Base-by-base conservation (phyloP, 2,888 invertebrate species). In the Drosophila falleni region DNA sequence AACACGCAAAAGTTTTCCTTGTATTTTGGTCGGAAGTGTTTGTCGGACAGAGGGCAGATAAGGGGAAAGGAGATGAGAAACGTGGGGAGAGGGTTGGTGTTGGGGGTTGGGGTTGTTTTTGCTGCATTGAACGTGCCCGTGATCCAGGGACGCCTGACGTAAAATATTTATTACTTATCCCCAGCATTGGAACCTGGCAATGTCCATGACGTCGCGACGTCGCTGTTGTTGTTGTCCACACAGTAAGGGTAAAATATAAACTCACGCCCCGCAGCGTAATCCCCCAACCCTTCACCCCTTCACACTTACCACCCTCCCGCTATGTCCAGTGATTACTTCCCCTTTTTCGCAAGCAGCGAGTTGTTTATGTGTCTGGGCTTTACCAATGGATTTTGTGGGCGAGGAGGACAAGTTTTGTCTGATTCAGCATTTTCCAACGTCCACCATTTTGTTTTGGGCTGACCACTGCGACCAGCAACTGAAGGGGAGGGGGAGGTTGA, bases 141-240 rank as follows among this genome's bases (percentile, higher is more conserved):
- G 76, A 80, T 80, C 80, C 78, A n/a, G 63, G 66, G 56, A 35
- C 68, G 63, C 15, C 71, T 87, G 76, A 81, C 79, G 73, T 81
- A 56, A 85, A 84, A 87, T 84, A 84, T 84, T 87, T 84, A 84
- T 89, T 89, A 87, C 87, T 84, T 87, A 82, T 87, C 75, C 78
- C 42, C 71, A 50, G 47, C 66, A 46, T 64, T 46, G 62, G 60
- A 60, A 70, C 44, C 39, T 58, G 37, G 31, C 35, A 2, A 61
- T 66, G 78, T 65, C 66, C 73, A 61, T 66, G 72, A 33, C 62
- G 76, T 58, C 44, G 51, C 16, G 72, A 33, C 62, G 76, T 58
- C 44, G 51, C 16, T 49, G 55, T 61, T 42, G 39, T 53, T 58
- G 70, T 35, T 69, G n/a, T n/a, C n/a, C 74, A 60, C 47, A 50